These are phyloP conservation scores for Polypterus senegalus DNA, from an alignment of 2,113 vertebrate species.

Conservation along the genomic window DNA sequence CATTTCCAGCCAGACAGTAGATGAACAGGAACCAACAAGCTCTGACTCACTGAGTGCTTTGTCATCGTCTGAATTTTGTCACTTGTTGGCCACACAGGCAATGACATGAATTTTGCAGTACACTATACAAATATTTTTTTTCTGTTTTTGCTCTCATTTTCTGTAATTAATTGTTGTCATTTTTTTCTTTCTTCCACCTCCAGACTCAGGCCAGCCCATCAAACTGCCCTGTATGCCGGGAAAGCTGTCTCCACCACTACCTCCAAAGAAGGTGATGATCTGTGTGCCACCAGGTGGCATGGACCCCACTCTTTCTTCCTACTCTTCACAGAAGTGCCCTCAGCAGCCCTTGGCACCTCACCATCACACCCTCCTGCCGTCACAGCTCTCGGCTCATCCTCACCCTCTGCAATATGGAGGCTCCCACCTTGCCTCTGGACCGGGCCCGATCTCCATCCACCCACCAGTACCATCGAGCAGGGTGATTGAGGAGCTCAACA, in stretches of 20 bases:
- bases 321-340: conserved; percentile 66
- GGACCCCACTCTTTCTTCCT: conserved; percentile 62
- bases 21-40: too few relatives aligned
- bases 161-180: too few relatives aligned
- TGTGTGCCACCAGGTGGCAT: conserved; percentile 78
- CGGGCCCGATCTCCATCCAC: conserved; percentile 66
- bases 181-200: conserved; percentile 26
- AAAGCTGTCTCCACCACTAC: conserved; percentile 91
- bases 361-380: conserved; percentile 67
- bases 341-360: conserved; percentile 56
- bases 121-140: too few relatives aligned
- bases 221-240: conserved; percentile 90
- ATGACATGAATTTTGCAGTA: too few relatives aligned
- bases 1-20: too few relatives aligned
- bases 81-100: too few relatives aligned
- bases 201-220: conserved; percentile 83
- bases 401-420: conserved; percentile 83
- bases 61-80: too few relatives aligned
- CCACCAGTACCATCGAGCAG: conserved; percentile 61
- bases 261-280: conserved; percentile 98
- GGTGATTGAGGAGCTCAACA: conserved; percentile 94
- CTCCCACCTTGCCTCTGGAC: conserved; percentile 49
- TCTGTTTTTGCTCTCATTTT: too few relatives aligned
- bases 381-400: conserved; percentile 68
- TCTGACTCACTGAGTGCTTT: too few relatives aligned